Evolutionary conservation across 2,888 invertebrate genomes (phyloP), one percentile per base, ranked within the genome.

Genomic region (Stenurella melanura): DNA sequence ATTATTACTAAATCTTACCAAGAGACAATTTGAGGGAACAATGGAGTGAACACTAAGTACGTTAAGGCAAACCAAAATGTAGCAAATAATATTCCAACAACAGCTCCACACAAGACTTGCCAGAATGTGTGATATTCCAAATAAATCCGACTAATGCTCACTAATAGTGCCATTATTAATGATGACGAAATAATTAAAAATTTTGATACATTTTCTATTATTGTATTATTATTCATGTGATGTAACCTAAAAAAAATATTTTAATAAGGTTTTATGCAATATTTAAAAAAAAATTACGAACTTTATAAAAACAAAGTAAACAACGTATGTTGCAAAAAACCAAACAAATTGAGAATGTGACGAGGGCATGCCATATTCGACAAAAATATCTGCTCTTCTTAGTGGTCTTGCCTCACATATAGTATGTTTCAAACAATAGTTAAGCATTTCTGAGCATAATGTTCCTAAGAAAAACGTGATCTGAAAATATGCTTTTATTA

Each of bases 281-380:
- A 64, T 38, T 38, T 15, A 50, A 66, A 66, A 26, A 42, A n/a
- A n/a, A n/a, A n/a, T n/a, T n/a, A 67, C 76, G 91, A 91, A 97
- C 97, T 97, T 95, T 86, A 97, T 93, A 87, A 95, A 92, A 86
- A 97, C 93, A 90, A 97, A 97, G 89, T 96, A 94, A 81, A 94
- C 92, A 82, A 96, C 93, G 90, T 97, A 97, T 69, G 93, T 92
- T 81, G 96, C 93, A 90, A 97, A 96, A 90, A 97, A 97, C 95
- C 96, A 96, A 91, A 96, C 94, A 89, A 96, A 96, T 90, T 97
- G 97, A 84, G 97, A 93, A 91, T 97, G 97, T 79, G 95, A 95
- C 42, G 97, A 97, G 73, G 97, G 97, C 97, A 97, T 97, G 84
- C 95, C 96, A 91, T 94, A 96, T 90, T 96, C 95, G 85, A 93